Base-by-base conservation (phyloP, 2,888 invertebrate species). In the Idaea aversata region DNA sequence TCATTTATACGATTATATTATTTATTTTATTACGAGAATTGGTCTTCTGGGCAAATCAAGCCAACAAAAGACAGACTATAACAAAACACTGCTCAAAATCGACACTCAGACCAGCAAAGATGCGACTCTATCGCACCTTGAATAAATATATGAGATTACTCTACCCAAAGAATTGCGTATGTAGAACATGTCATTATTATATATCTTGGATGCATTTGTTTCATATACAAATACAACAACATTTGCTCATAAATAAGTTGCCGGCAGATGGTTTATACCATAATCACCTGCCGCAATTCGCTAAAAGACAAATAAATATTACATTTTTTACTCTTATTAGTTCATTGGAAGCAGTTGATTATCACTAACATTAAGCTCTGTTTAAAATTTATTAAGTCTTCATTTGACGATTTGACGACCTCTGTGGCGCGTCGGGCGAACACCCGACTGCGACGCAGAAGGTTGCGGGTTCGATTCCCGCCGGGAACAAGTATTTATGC, bases 281-380 rank as follows among this genome's bases (percentile, higher is more conserved):
- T 79, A 80, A 83, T 88, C 91, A 91, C 91, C 91, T 91, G 91
- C 84, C 84, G 79, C 58, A 58, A 75, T 76, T 83, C 75, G 77
- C 74, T 76, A 78, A 79, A 80, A 80, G 73, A 72, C 66, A 65
- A 65, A 68, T 71, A 47, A 67, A 63, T 62, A 3, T 7, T 47
- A 47, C 13, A 47, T 15, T 70, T 67, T 69, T 62, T 67, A 62
- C 65, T 36, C 63, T 60, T 71, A 71, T 72, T 65, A 70, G 72
- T 61, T 67, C 67, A 67, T 62, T 61, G 64, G 59, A 65, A 10
- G 25, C 38, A 47, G 64, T 68, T 65, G 69, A 68, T 70, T 70
- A 69, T 69, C 63, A 66, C 69, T 69, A 67, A 67, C n/a, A 58
- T 58, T 16, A 15, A 15, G 58, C n/a, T 16, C 58, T 6, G 58